phyloP scores from a whole-genome alignment of 2,888 invertebrate species.

The Nowickia ferox region DNA sequence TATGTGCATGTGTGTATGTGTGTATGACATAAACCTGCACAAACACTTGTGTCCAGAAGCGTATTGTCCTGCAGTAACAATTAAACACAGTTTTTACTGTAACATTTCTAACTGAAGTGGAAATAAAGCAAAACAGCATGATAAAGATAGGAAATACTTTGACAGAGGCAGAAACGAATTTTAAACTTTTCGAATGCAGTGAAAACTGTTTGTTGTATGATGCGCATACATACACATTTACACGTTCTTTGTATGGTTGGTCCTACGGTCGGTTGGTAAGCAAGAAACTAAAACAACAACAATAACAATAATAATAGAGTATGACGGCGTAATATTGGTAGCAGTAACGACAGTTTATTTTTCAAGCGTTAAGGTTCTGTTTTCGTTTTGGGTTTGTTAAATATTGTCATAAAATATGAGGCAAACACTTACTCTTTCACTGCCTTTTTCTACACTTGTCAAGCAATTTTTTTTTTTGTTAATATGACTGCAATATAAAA shows the following conservation, averaged over 20 bases:
- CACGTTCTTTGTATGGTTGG: constrained; percentile 33
- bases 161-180: constrained; percentile 49
- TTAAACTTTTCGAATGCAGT: constrained; percentile 63
- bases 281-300: constrained; percentile 5
- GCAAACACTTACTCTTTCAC: constrained; percentile 68
- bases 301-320: constrained; percentile 3
- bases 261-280: constrained; percentile 13
- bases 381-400: constrained; percentile 38
- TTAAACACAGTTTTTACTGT: constrained; percentile 74
- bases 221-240: constrained; percentile 20
- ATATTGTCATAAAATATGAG: constrained; percentile 74
- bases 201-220: constrained; percentile 31
- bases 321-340: constrained; percentile 20
- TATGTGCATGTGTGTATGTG: neutral
- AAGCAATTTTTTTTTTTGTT: constrained; percentile 64
- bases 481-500: constrained; percentile 64
- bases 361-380: constrained; percentile 39
- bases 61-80: constrained; percentile 75
- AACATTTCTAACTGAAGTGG: constrained; percentile 54
- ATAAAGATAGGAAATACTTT: constrained; percentile 48
- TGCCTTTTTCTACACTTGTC: constrained; percentile 67
- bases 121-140: constrained; percentile 44
- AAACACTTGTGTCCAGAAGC: constrained; percentile 68
- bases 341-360: constrained; percentile 47
- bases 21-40: constrained; percentile 34